phyloP scores from a whole-genome alignment of 2,888 invertebrate species.

The Norana najaformis region DNA sequence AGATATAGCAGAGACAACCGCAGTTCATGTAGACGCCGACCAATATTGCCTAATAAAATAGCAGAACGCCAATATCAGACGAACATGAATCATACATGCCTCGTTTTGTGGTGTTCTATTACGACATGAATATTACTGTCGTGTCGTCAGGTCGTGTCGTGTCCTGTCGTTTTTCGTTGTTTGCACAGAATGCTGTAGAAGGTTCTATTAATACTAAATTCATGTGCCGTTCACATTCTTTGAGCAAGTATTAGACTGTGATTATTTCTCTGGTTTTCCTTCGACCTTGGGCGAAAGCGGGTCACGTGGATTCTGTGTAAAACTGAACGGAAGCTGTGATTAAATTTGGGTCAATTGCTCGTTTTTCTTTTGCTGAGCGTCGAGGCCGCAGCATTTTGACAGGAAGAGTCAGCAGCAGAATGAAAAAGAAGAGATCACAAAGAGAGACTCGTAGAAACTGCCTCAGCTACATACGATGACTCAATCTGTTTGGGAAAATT shows the following conservation, averaged over 20 bases:
- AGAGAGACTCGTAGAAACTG: no score
- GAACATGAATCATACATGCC: slow-evolving; percentile 4
- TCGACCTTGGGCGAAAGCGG: not conserved
- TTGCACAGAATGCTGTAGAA: not conserved
- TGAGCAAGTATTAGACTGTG: not conserved
- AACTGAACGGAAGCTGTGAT: not conserved
- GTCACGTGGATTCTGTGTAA: not conserved
- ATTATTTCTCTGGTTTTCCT: not conserved
- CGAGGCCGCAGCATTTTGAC: not conserved
- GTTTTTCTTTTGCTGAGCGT: not conserved
- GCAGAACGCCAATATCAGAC: not conserved
- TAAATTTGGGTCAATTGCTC: not conserved
- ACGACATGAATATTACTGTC: not conserved
- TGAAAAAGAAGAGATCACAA: no score
- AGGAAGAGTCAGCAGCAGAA: no score
- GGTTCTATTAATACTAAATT: not conserved
- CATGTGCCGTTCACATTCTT: not conserved
- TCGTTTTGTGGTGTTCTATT: not conserved
- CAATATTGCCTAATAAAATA: not conserved
- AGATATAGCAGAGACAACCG: no score
- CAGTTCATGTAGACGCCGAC: not conserved
- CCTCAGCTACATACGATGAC: no score
- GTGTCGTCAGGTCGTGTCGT: not conserved
- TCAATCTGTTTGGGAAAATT: no score
- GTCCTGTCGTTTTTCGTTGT: not conserved